These are phyloP conservation scores for Euura lappo DNA, from an alignment of 1,140 invertebrate genomes.

Conservation along the genomic window DNA sequence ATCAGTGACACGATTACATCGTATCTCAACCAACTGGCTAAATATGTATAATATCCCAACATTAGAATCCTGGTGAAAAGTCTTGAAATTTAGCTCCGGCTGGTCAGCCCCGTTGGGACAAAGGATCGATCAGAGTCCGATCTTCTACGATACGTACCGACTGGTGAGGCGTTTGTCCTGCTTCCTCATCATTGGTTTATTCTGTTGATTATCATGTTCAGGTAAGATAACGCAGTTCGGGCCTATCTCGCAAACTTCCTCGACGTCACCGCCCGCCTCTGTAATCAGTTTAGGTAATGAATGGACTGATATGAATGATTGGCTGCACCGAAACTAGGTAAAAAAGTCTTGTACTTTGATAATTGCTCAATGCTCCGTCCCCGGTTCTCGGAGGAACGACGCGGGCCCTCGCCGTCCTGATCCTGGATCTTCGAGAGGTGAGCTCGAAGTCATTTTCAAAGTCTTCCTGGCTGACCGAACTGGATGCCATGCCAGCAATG, in stretches of 20 bases:
- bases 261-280: slow-evolving; percentile 42
- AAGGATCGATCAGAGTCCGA: slow-evolving; percentile 20
- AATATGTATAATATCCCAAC: slow-evolving; percentile 22
- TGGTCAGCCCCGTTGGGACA: not conserved
- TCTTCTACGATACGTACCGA: slow-evolving; percentile 29
- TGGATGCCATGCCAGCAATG: slow-evolving; percentile 66
- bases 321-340: too few relatives aligned
- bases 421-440: slow-evolving; percentile 61
- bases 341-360: slow-evolving; percentile 35
- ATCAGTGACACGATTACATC: slow-evolving; percentile 36
- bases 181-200: slow-evolving; percentile 46
- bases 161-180: slow-evolving; percentile 45
- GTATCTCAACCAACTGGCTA: too few relatives aligned
- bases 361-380: slow-evolving; percentile 40
- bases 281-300: not conserved
- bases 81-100: not conserved
- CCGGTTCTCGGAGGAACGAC: slow-evolving; percentile 57
- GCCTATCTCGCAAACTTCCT: slow-evolving; percentile 41
- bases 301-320: too few relatives aligned
- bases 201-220: slow-evolving; percentile 43
- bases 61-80: slow-evolving; percentile 9
- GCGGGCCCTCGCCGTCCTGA: slow-evolving; percentile 63
- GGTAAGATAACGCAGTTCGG: slow-evolving; percentile 37
- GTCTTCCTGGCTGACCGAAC: slow-evolving; percentile 72
- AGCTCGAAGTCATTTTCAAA: slow-evolving; percentile 68